A percentile compares a stretch with the other conserved stretches of the same genome.
phyloP scores from a whole-genome alignment of 2,797 vertebrate species.

The Poecilia gillii region DNA sequence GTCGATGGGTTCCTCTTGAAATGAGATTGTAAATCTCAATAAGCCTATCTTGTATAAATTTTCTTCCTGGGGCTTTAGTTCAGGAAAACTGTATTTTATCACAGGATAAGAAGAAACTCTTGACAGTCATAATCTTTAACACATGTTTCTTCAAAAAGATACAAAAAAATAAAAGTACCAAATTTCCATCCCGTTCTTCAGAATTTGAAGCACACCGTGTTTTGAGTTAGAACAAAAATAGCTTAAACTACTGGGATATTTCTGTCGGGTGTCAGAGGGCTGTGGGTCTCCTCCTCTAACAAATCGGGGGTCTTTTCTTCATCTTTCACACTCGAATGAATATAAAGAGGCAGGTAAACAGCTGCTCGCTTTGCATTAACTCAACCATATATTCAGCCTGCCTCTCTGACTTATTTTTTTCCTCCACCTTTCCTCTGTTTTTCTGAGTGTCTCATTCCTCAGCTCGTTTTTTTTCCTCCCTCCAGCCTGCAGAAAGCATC shows the following conservation, averaged over 20 bases:
- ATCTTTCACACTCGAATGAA: conserved; percentile 49
- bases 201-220: background rate
- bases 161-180: background rate
- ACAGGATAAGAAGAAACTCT: background rate
- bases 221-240: background rate
- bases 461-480: conserved; percentile 32
- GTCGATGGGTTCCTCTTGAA: background rate
- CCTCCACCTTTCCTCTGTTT: conserved; percentile 10
- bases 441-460: conserved; percentile 27
- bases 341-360: conserved; percentile 75
- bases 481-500: conserved; percentile 51
- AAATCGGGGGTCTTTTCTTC: conserved; percentile 20
- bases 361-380: conserved; percentile 58
- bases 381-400: conserved; percentile 65
- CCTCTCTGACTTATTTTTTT: conserved; percentile 32
- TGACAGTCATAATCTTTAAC: background rate
- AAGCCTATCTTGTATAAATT: background rate
- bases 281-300: conserved; percentile 51
- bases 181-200: background rate
- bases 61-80: background rate
- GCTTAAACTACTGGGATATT: conserved; percentile 8
- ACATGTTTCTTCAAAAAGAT: background rate
- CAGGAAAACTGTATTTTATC: background rate
- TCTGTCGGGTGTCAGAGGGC: conserved; percentile 54
- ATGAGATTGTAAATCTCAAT: background rate